Conservation (phyloP, 2,888 invertebrate genomes). For the Lutraria lutraria region DNA sequence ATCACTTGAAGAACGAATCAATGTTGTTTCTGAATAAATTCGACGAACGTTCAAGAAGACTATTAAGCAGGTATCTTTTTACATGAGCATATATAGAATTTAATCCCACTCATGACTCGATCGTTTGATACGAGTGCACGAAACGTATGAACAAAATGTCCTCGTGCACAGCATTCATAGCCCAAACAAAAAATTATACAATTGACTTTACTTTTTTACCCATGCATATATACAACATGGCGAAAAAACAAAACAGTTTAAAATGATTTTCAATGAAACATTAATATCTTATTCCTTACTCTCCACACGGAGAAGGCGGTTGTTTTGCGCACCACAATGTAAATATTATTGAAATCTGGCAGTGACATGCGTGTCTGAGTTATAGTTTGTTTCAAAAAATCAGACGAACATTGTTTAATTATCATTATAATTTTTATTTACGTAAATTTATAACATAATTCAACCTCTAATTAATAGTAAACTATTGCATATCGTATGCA, state of each 20-base stretch:
- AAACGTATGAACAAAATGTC: not conserved
- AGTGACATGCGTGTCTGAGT: conserved; percentile 36
- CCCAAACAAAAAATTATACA: not conserved
- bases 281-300: not conserved
- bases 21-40: no score
- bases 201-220: not conserved
- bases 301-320: not conserved
- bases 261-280: not conserved
- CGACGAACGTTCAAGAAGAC: no score
- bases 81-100: no score
- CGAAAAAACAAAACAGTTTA: not conserved
- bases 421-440: not conserved
- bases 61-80: no score
- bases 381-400: conserved; percentile 65
- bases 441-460: not conserved
- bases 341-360: conserved; percentile 70
- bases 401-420: not conserved
- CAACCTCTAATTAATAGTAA: not conserved
- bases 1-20: no score
- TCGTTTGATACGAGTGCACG: not conserved
- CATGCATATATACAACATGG: not conserved
- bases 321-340: conserved; percentile 56
- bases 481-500: not conserved
- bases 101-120: no score
- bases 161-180: not conserved